phyloP scores from a whole-genome alignment of 2,797 vertebrate species.

The Ptychadena robeensis region DNA sequence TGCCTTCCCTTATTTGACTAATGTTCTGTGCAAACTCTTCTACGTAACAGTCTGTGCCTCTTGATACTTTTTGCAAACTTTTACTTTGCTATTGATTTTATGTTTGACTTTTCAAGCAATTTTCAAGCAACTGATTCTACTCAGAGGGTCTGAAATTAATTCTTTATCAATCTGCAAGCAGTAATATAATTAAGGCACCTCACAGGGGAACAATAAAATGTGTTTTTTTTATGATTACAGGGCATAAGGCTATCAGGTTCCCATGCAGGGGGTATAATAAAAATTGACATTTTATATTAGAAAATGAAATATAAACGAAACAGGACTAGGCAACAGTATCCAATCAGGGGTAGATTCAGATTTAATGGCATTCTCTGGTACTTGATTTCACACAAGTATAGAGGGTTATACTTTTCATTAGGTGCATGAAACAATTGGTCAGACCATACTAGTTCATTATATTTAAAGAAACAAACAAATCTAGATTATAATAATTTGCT shows the following conservation, averaged over 20 bases:
- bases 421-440: not conserved
- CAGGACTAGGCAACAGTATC: not conserved
- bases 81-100: not conserved
- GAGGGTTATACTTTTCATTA: too few relatives aligned
- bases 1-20: too few relatives aligned
- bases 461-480: too few relatives aligned
- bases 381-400: too few relatives aligned
- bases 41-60: too few relatives aligned
- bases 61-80: not conserved
- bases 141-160: not conserved
- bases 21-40: too few relatives aligned
- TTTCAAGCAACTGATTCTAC: not conserved
- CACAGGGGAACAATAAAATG: not conserved
- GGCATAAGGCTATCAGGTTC: not conserved
- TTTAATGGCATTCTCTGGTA: not conserved
- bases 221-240: not conserved
- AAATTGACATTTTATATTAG: not conserved
- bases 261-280: not conserved
- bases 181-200: not conserved
- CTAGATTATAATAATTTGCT: too few relatives aligned
- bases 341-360: not conserved
- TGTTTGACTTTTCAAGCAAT: not conserved
- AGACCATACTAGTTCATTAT: too few relatives aligned
- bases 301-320: not conserved
- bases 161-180: not conserved